Evolutionary conservation across 2,113 vertebrate genomes (phyloP).

Genomic region (Orycteropus afer): DNA sequence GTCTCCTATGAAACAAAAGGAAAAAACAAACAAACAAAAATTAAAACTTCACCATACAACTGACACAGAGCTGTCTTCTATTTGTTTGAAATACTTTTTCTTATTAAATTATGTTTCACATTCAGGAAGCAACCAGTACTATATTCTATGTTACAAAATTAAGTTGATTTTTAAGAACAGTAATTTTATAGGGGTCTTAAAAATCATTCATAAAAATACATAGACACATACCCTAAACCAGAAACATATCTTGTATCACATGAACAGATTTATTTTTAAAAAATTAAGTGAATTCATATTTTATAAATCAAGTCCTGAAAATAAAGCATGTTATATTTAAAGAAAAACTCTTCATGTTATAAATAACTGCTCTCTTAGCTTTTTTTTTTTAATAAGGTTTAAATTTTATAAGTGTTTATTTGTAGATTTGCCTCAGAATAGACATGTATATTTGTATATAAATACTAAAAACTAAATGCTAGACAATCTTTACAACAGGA

Average conservation of each 20-base stretch:
- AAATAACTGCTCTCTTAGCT: not conserved
- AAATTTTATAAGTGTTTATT: not conserved
- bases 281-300: constrained; percentile 39
- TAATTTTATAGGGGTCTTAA: not conserved
- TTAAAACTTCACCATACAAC: not conserved
- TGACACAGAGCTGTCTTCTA: not conserved
- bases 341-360: constrained; percentile 7
- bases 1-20: constrained; percentile 86
- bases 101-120: not conserved
- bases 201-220: constrained; percentile 26
- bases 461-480: constrained; percentile 43
- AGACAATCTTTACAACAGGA: not conserved
- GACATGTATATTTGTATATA: not conserved
- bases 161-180: constrained; percentile 16
- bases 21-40: not conserved
- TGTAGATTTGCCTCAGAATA: not conserved
- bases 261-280: constrained; percentile 11
- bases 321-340: constrained; percentile 47
- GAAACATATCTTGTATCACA: constrained; percentile 16
- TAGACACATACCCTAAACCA: not conserved
- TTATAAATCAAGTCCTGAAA: constrained; percentile 13
- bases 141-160: constrained; percentile 28
- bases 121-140: not conserved
- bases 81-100: constrained; percentile 15
- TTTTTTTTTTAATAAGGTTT: constrained; percentile 25